A percentile compares a stretch with the other conserved stretches of the same genome.
phyloP scores from a whole-genome alignment of 2,888 invertebrate species.

The Eulithis prunata region DNA sequence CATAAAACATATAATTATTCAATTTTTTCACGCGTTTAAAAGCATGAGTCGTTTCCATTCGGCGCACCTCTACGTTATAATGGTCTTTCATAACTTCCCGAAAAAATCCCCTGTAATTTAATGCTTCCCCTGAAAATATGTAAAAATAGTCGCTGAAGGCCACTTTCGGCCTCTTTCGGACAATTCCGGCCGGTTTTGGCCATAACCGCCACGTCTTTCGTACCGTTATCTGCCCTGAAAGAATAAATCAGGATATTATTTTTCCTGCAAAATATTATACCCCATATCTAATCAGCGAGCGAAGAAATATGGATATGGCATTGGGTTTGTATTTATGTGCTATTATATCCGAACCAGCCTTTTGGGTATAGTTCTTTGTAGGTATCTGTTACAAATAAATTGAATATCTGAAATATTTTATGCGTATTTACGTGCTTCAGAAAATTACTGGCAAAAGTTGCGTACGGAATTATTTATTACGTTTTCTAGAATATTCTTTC shows the following conservation, averaged over 20 bases:
- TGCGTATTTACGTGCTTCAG: slow-evolving; percentile 3
- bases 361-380: slow-evolving; percentile 31
- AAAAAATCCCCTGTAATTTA: slow-evolving; percentile 76
- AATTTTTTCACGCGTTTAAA: slow-evolving; percentile 61
- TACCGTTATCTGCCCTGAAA: slow-evolving; percentile 71
- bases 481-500: slow-evolving; percentile 9
- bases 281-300: slow-evolving; percentile 77
- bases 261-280: slow-evolving; percentile 73
- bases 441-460: slow-evolving; percentile 6
- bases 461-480: not conserved
- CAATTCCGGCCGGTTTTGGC: slow-evolving; percentile 67
- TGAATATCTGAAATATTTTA: slow-evolving; percentile 16
- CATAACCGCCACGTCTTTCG: slow-evolving; percentile 72
- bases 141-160: slow-evolving; percentile 71
- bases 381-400: slow-evolving; percentile 32
- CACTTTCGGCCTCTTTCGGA: slow-evolving; percentile 61
- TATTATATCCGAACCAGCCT: slow-evolving; percentile 48
- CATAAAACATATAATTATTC: slow-evolving; percentile 70
- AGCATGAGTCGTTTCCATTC: slow-evolving; percentile 66
- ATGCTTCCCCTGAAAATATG: slow-evolving; percentile 73
- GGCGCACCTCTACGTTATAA: slow-evolving; percentile 73
- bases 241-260: slow-evolving; percentile 80
- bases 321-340: slow-evolving; percentile 63
- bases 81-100: slow-evolving; percentile 73
- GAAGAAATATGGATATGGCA: slow-evolving; percentile 70